These are phyloP conservation scores for Calidris pygmaea DNA, from an alignment of 2,113 vertebrate genomes.

Conservation along the genomic window DNA sequence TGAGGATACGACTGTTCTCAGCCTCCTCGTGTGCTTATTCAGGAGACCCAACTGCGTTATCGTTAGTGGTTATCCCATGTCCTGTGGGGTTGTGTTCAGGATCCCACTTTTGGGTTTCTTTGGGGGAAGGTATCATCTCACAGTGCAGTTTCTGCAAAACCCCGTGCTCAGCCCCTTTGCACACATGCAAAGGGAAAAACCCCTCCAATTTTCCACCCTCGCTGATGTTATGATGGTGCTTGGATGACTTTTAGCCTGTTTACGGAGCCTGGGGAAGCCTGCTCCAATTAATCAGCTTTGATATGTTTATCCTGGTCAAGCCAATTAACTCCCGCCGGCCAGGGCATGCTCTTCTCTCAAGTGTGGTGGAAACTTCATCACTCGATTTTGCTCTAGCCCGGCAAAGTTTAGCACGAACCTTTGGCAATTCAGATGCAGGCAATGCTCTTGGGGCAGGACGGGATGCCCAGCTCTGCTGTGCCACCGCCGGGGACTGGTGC, in stretches of 20 bases:
- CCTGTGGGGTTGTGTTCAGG: not conserved
- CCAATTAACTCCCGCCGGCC: not conserved
- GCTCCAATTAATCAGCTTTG: conserved; percentile 42
- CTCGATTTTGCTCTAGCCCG: not conserved
- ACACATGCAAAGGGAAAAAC: not conserved
- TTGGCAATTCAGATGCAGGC: not conserved
- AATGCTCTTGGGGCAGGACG: not conserved
- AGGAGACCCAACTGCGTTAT: not conserved
- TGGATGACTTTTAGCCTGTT: conserved; percentile 26
- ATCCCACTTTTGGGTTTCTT: not conserved
- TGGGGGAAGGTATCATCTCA: not conserved
- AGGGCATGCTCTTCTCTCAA: not conserved
- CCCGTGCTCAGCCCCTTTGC: rapidly evolving
- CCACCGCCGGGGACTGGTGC: rapidly evolving
- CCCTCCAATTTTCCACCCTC: not conserved
- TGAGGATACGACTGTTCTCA: not conserved
- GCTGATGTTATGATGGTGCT: rapidly evolving
- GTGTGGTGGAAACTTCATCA: not conserved
- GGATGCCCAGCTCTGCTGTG: rapidly evolving
- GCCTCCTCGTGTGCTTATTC: not conserved
- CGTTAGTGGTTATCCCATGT: not conserved
- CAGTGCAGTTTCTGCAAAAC: not conserved
- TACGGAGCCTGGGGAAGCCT: not conserved
- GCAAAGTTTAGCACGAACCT: not conserved
- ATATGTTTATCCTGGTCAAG: conserved; percentile 43